phyloP scores from a whole-genome alignment of 1,140 invertebrate genomes.

The Antheraea mylitta region DNA sequence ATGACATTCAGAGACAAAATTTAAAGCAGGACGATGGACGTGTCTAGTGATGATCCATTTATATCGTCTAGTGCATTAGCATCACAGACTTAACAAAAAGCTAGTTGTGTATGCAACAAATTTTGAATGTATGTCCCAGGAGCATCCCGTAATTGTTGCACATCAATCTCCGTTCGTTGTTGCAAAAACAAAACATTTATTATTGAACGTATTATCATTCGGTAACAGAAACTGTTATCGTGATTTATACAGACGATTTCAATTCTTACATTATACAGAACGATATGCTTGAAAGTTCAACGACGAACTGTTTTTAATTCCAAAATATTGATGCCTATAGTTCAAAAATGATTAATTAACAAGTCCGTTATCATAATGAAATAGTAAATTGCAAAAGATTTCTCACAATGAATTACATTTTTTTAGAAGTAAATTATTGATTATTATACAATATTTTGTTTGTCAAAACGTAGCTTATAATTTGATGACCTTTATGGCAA shows the following conservation, averaged over 20 bases:
- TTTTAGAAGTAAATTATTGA: too few relatives aligned
- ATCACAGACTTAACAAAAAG: conserved; percentile 67
- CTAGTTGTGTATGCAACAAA: conserved; percentile 73
- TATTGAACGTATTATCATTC: conserved; percentile 70
- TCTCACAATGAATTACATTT: too few relatives aligned
- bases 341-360: conserved; percentile 3
- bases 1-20: conserved; percentile 22
- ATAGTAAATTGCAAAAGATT: too few relatives aligned
- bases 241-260: conserved; percentile 70
- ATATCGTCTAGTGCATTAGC: conserved; percentile 61
- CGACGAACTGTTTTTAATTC: conserved; percentile 53
- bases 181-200: conserved; percentile 77
- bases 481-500: too few relatives aligned
- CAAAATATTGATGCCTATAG: conserved; percentile 34
- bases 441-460: too few relatives aligned
- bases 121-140: conserved; percentile 60
- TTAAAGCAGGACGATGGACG: conserved; percentile 42
- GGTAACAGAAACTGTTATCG: conserved; percentile 62
- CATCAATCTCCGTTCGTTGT: conserved; percentile 71
- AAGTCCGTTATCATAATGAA: neutral
- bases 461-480: too few relatives aligned
- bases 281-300: conserved; percentile 65
- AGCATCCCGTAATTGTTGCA: conserved; percentile 74
- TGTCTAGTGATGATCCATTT: conserved; percentile 34
- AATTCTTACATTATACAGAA: conserved; percentile 65